phyloP scores from a whole-genome alignment of 2,797 vertebrate genomes.

The Tenualosa ilisha region DNA sequence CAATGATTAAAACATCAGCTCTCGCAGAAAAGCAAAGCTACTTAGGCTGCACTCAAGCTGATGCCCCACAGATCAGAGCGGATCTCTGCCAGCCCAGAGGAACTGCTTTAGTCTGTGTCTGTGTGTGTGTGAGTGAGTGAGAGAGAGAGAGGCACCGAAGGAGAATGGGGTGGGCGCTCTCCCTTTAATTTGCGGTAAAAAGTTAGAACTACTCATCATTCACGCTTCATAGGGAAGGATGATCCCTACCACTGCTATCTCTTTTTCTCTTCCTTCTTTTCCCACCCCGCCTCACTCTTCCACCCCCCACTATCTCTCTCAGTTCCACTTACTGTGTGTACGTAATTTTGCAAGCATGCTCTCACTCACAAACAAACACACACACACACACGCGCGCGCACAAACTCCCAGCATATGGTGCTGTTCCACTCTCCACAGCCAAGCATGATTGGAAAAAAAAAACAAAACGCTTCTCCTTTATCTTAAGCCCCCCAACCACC shows the following conservation, averaged over 20 bases:
- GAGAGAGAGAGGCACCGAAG: neutral
- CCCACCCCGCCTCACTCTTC: neutral
- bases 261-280: neutral
- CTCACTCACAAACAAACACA: neutral
- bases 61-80: conserved; percentile 42
- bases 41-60: conserved; percentile 34
- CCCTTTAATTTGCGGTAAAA: conserved; percentile 15
- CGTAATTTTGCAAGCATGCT: conserved; percentile 34
- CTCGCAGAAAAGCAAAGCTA: conserved; percentile 9
- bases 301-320: neutral
- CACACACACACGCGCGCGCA: neutral
- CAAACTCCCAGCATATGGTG: conserved; percentile 16
- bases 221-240: conserved; percentile 21
- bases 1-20: conserved; percentile 25
- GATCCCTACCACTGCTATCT: conserved; percentile 3
- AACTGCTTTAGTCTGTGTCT: conserved; percentile 50
- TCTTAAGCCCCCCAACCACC: neutral
- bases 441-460: neutral
- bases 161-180: neutral
- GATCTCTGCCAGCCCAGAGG: conserved; percentile 64
- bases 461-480: neutral
- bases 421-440: neutral
- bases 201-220: conserved; percentile 14
- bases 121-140: neutral
- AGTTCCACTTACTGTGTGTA: conserved; percentile 30